A percentile compares a stretch with the other conserved stretches of the same genome.
These are phyloP conservation scores for Choloepus hoffmanni DNA, from an alignment of 2,113 vertebrate species.

Conservation along the genomic window DNA sequence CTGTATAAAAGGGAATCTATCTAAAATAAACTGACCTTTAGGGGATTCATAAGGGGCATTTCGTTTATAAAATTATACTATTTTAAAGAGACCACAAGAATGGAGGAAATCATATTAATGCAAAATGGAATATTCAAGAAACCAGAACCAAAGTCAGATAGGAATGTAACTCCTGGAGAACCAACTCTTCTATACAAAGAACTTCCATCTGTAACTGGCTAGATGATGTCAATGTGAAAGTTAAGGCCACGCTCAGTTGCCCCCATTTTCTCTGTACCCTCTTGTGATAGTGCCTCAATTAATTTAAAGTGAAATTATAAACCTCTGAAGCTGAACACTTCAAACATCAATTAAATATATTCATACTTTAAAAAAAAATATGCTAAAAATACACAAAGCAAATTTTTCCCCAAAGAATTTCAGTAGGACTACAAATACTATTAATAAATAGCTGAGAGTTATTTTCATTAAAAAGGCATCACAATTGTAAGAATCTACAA, in stretches of 20 bases:
- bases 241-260: not conserved
- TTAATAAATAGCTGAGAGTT: not conserved
- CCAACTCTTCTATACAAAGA: not conserved
- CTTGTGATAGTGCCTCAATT: not conserved
- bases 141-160: not conserved
- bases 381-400: constrained; percentile 18
- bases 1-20: not conserved
- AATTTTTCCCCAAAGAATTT: constrained; percentile 8
- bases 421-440: not conserved
- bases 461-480: not conserved
- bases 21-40: not conserved
- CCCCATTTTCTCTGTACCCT: not conserved
- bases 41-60: not conserved
- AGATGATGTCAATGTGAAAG: not conserved
- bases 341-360: not conserved
- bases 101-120: not conserved
- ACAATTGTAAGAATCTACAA: not conserved
- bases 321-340: not conserved
- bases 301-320: not conserved
- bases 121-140: not conserved
- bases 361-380: not conserved
- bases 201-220: not conserved
- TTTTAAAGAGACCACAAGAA: not conserved
- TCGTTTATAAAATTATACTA: not conserved
- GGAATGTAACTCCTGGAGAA: not conserved